These are phyloP conservation scores for Dendrocincla fuliginosa DNA, from an alignment of 2,797 vertebrate genomes.

Conservation along the genomic window DNA sequence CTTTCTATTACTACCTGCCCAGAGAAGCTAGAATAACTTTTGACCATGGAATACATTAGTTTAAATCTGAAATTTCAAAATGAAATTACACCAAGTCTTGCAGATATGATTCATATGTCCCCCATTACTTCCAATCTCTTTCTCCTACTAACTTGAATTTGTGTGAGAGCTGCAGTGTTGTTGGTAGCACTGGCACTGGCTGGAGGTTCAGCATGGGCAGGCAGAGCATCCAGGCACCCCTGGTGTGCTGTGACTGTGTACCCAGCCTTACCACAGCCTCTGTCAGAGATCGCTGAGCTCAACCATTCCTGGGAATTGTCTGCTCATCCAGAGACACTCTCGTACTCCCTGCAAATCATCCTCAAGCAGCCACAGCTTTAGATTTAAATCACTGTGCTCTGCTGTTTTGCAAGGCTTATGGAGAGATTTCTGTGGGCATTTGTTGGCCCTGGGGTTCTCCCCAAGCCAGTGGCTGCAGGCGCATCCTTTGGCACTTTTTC, in stretches of 20 bases:
- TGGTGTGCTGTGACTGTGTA: background rate
- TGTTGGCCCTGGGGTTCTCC: background rate
- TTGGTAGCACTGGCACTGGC: background rate
- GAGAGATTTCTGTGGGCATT: background rate
- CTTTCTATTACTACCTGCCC: slow-evolving; percentile 62
- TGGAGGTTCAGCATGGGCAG: accelerated
- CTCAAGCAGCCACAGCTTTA: background rate
- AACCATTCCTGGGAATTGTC: background rate
- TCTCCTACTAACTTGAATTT: slow-evolving; percentile 8
- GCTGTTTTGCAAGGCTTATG: background rate
- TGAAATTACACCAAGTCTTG: slow-evolving; percentile 8
- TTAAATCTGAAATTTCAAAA: slow-evolving; percentile 61
- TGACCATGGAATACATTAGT: slow-evolving; percentile 40
- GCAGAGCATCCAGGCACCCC: accelerated
- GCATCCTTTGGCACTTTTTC: background rate
- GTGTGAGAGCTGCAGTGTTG: background rate
- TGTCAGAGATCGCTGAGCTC: accelerated
- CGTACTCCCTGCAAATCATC: background rate
- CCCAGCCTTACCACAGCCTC: background rate
- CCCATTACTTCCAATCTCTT: slow-evolving; percentile 25
- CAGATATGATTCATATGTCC: slow-evolving; percentile 50
- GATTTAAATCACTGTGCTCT: background rate
- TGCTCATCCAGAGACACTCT: background rate
- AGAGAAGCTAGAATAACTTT: slow-evolving; percentile 61
- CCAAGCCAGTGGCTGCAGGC: accelerated